Base-by-base conservation (phyloP, 2,888 invertebrate species). In the Anticlea derivata region DNA sequence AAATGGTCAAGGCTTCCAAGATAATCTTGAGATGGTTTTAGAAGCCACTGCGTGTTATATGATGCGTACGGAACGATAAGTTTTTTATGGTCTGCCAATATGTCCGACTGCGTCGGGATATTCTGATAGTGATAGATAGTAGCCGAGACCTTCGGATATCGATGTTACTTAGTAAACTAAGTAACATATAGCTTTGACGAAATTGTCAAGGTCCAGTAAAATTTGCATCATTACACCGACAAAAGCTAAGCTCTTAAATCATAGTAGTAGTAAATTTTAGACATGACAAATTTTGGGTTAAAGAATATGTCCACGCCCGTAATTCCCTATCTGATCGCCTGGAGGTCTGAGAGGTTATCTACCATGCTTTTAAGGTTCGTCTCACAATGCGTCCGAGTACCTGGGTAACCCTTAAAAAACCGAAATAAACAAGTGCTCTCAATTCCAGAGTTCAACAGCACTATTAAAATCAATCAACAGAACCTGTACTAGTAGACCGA, bases 381-480 rank as follows among this genome's bases (percentile, higher is more conserved):
- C 17, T 17, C 17, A 17, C 17, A 17, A 17, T 17, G n/a, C n/a
- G n/a, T n/a, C n/a, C n/a, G n/a, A n/a, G n/a, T n/a, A n/a, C n/a
- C n/a, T n/a, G n/a, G n/a, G n/a, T n/a, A n/a, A n/a, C n/a, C n/a
- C n/a, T n/a, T n/a, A n/a, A n/a, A n/a, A n/a, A n/a, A n/a, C n/a
- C n/a, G n/a, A n/a, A n/a, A n/a, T n/a, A n/a, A 29, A 40, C 30
- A 37, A 38, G 50, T 38, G 33, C 27, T 39, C 51, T 46, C 30
- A 37, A 46, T 37, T 35, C 10, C 35, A 45, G 35, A 37, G 45
- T 53, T 53, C 61, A 68, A 75, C 71, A 65, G 66, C 71, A 72
- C 74, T 75, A 80, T 79, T 75, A 73, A 80, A 81, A 81, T 67
- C 76, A 83, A 84, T 83, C 77, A 77, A 76, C 71, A 76, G 78